Percentiles rank a stretch among this genome's conserved stretches.
Conservation (phyloP, 2,113 vertebrate genomes). For the Saguinus midas region DNA sequence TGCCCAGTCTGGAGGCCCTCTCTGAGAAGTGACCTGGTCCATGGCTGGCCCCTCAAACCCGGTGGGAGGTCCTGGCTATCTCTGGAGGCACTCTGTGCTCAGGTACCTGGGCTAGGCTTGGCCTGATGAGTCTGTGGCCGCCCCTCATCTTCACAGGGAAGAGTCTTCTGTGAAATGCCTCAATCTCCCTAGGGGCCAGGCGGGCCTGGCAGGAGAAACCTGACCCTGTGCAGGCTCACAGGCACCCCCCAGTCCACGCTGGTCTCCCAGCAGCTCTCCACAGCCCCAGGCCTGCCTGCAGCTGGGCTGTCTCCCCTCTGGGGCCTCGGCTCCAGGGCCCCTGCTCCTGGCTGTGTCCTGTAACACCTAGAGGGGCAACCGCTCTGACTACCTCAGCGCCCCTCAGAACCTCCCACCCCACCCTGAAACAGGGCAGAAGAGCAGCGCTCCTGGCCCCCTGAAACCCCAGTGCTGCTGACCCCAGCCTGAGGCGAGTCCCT, state of each 20-base stretch:
- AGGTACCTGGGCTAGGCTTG: neutral
- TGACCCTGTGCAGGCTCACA: slow-evolving; percentile 63
- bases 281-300: neutral
- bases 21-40: neutral
- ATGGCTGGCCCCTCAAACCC: neutral
- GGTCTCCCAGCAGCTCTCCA: neutral
- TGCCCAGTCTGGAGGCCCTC: neutral
- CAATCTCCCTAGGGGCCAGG: neutral
- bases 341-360: neutral
- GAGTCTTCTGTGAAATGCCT: neutral
- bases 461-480: neutral
- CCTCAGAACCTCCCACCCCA: slow-evolving; percentile 50
- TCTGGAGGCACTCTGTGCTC: slow-evolving; percentile 17
- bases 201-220: neutral
- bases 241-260: neutral
- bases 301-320: neutral
- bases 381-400: slow-evolving; percentile 81
- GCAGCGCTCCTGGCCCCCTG: neutral
- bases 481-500: neutral
- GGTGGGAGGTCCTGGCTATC: neutral
- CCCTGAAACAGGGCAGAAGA: slow-evolving; percentile 46
- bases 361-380: slow-evolving; percentile 21
- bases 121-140: neutral
- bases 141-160: neutral
- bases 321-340: neutral